Conservation (phyloP, 2,888 invertebrate species). For the Zootermopsis nevadensis region DNA sequence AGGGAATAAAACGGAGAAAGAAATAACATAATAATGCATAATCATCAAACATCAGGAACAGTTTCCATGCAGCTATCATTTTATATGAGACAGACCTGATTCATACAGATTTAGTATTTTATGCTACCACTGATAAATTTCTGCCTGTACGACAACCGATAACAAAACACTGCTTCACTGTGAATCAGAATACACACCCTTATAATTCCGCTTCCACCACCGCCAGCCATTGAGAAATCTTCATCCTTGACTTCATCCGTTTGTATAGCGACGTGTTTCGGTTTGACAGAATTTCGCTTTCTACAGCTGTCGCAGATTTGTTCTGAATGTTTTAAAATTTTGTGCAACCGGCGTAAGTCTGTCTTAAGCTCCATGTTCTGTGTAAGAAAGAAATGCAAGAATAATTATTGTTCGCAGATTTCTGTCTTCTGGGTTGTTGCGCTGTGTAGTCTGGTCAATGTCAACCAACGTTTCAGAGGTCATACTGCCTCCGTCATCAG, state of each 20-base stretch:
- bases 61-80: neutral
- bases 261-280: neutral
- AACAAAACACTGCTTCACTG: neutral
- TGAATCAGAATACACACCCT: conserved; percentile 3
- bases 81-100: neutral
- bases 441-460: no score
- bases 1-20: neutral
- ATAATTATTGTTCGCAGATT: no score
- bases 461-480: no score
- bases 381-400: neutral
- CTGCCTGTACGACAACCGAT: neutral
- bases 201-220: conserved; percentile 4
- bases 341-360: neutral
- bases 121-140: neutral
- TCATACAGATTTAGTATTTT: neutral
- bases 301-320: neutral
- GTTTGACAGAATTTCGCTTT: neutral
- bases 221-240: neutral
- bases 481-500: no score
- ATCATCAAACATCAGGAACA: neutral
- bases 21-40: neutral
- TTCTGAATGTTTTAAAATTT: neutral
- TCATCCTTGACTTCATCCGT: neutral
- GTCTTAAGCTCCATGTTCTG: neutral
- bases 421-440: no score